These are phyloP conservation scores for Luffia ferchaultella DNA, from an alignment of 2,888 invertebrate genomes.

Conservation along the genomic window DNA sequence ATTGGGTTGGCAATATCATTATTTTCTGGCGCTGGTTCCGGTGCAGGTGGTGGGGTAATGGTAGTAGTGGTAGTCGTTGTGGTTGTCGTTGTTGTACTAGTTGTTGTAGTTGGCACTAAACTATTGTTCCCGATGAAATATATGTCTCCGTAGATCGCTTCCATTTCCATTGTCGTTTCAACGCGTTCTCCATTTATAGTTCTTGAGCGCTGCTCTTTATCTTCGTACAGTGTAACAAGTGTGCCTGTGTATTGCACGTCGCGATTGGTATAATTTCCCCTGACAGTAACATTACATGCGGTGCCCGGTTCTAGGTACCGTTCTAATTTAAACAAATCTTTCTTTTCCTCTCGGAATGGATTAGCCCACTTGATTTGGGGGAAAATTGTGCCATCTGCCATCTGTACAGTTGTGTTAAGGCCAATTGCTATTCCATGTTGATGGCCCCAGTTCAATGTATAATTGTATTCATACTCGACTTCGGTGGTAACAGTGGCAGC, in stretches of 20 bases:
- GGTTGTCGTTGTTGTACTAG: conserved; percentile 66
- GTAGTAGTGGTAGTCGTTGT: conserved; percentile 67
- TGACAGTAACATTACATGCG: conserved; percentile 81
- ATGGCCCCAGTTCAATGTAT: conserved; percentile 82
- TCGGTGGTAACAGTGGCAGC: conserved; percentile 75
- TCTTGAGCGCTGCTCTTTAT: conserved; percentile 65
- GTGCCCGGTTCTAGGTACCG: conserved; percentile 79
- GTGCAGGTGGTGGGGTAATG: conserved; percentile 48
- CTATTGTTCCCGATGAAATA: conserved; percentile 80
- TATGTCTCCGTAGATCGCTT: conserved; percentile 76
- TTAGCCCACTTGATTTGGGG: conserved; percentile 77
- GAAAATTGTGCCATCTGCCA: conserved; percentile 63
- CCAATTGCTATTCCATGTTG: conserved; percentile 77
- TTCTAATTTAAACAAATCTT: conserved; percentile 67
- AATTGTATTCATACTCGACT: conserved; percentile 74
- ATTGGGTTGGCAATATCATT: conserved; percentile 42
- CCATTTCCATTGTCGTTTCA: conserved; percentile 75
- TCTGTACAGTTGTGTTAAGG: conserved; percentile 69
- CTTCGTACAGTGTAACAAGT: conserved; percentile 73
- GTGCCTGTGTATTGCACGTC: conserved; percentile 80
- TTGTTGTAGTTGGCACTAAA: conserved; percentile 79
- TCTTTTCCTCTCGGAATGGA: conserved; percentile 58
- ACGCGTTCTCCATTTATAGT: conserved; percentile 69
- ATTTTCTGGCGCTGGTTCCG: conserved; percentile 54
- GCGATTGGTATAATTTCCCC: conserved; percentile 75